Conservation (phyloP, 2,797 vertebrate genomes). For the Rallus crepitans region DNA sequence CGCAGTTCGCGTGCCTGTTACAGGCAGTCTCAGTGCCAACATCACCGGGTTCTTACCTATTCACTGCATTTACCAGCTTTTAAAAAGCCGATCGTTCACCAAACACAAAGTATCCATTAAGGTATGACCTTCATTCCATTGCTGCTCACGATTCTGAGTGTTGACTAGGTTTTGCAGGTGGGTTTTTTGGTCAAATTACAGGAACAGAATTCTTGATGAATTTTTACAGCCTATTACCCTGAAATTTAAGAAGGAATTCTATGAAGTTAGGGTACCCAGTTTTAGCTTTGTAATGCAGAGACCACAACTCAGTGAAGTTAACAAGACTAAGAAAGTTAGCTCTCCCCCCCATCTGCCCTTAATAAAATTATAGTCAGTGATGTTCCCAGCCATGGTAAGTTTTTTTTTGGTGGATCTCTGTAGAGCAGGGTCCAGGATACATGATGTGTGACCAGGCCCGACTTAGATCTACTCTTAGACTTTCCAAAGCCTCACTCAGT, state of each 20-base stretch:
- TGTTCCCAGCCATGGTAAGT: background rate
- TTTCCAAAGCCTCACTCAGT: background rate
- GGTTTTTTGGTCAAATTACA: background rate
- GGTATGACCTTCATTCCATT: conserved; percentile 75
- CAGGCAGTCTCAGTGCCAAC: conserved; percentile 94
- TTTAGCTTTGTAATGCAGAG: background rate
- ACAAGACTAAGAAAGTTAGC: background rate
- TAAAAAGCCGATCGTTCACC: conserved; percentile 96
- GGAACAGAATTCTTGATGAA: background rate
- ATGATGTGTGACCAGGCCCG: background rate
- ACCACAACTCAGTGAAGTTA: background rate
- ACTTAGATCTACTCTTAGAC: background rate
- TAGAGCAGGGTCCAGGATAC: background rate
- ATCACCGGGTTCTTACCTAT: conserved; percentile 98
- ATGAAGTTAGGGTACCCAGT: background rate
- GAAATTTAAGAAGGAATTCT: background rate
- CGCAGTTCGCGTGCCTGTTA: conserved; percentile 96
- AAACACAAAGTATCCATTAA: conserved; percentile 99
- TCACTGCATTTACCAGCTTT: conserved; percentile 98
- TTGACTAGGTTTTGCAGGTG: background rate
- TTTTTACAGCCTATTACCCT: fast-evolving
- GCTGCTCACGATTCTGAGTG: background rate
- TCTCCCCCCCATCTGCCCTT: background rate
- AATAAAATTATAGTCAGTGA: fast-evolving
- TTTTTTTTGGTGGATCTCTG: background rate